Conservation (phyloP, 2,797 vertebrate species). For the Rhadinocentrus ornatus region DNA sequence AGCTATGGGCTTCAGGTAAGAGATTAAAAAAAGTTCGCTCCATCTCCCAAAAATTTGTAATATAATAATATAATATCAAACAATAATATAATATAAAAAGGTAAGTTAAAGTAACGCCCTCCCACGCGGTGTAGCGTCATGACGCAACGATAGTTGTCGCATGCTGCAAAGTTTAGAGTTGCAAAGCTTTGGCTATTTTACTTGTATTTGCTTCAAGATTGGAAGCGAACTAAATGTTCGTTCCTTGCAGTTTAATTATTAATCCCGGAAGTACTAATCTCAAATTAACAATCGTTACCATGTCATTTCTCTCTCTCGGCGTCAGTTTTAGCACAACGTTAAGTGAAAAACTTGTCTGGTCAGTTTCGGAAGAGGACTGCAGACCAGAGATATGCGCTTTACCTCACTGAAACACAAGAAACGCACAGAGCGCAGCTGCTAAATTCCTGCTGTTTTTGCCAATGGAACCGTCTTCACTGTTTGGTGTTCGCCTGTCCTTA, state of each 20-base stretch:
- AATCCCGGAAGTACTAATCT: neutral
- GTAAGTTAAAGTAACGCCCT: no score
- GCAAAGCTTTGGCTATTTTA: no score
- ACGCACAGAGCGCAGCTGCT: neutral
- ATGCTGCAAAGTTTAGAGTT: no score
- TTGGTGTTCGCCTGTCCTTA: constrained; percentile 40
- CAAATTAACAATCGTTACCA: neutral
- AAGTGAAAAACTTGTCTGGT: neutral
- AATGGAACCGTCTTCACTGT: constrained; percentile 31
- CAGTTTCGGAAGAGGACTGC: neutral
- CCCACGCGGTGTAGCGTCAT: neutral
- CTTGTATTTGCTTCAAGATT: fast-evolving
- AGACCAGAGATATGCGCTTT: neutral
- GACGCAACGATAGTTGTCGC: neutral
- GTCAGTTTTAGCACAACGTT: neutral
- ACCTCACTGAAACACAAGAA: neutral
- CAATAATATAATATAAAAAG: no score
- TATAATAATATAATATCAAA: no score
- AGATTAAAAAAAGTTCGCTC: no score
- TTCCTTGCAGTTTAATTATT: neutral
- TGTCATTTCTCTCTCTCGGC: neutral
- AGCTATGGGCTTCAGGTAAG: no score
- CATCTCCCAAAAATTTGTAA: no score
- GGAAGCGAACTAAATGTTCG: neutral
- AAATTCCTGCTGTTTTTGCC: neutral